phyloP scores from a whole-genome alignment of 2,888 invertebrate genomes.

The Harmothoe impar region DNA sequence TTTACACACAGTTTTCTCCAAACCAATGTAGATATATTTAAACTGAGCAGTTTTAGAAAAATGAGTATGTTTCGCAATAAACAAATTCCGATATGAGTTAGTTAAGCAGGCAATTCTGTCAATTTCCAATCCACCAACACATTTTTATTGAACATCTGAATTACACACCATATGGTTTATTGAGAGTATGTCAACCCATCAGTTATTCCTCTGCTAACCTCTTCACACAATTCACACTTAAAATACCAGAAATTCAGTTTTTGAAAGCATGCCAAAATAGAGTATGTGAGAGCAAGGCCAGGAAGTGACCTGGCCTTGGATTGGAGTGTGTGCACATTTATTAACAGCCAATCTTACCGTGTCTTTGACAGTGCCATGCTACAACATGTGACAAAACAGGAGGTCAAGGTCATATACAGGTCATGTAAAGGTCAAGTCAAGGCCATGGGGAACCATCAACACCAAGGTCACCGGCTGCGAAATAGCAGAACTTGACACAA shows the following conservation, averaged over 20 bases:
- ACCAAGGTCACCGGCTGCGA: neutral
- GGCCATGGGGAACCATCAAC: conserved; percentile 17
- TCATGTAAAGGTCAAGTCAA: conserved; percentile 12
- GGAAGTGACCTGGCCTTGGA: neutral
- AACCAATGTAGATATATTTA: too few relatives aligned
- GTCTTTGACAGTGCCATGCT: conserved; percentile 47
- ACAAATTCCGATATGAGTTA: too few relatives aligned
- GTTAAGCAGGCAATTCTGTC: too few relatives aligned
- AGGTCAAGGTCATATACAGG: conserved; percentile 5
- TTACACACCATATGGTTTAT: neutral
- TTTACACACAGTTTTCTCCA: too few relatives aligned
- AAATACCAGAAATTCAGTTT: neutral
- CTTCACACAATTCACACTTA: neutral
- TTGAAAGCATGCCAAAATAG: neutral
- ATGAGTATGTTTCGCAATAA: too few relatives aligned
- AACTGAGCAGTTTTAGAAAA: too few relatives aligned
- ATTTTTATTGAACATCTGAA: neutral
- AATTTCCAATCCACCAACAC: too few relatives aligned
- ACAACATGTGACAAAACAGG: conserved; percentile 47
- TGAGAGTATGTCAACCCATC: neutral
- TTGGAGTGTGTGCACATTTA: conserved; percentile 29
- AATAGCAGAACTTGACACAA: conserved; percentile 7
- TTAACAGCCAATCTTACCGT: conserved; percentile 37
- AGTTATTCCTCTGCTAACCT: neutral
- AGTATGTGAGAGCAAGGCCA: conserved; percentile 6